A percentile compares a stretch with the other conserved stretches of the same genome.
Conservation (phyloP, 1,140 invertebrate species). For the Dreissena rostriformis region DNA sequence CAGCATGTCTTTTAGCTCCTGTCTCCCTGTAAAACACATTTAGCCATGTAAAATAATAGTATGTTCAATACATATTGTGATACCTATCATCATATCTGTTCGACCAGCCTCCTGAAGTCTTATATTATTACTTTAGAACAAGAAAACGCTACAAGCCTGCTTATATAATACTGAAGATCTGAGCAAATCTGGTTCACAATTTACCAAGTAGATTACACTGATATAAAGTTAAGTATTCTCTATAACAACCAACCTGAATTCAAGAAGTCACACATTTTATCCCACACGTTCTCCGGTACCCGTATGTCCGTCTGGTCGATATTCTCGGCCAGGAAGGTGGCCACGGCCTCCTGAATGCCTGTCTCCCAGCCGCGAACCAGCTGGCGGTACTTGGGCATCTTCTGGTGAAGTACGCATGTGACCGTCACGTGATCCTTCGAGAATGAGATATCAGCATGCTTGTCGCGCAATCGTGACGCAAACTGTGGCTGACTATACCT, state of each 20-base stretch:
- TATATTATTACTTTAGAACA: too few relatives aligned
- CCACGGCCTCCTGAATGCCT: slow-evolving; percentile 46
- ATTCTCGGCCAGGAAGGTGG: slow-evolving; percentile 48
- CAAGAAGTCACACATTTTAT: slow-evolving; percentile 43
- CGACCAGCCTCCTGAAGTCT: too few relatives aligned
- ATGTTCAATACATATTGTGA: not conserved
- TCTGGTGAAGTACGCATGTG: slow-evolving; percentile 30
- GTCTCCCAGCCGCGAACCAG: slow-evolving; percentile 47
- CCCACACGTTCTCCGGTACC: slow-evolving; percentile 44
- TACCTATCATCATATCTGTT: not conserved
- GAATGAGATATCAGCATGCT: slow-evolving; percentile 45
- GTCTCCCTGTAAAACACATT: slow-evolving; percentile 23
- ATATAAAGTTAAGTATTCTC: too few relatives aligned
- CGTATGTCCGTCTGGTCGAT: slow-evolving; percentile 44
- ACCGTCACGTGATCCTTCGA: slow-evolving; percentile 54
- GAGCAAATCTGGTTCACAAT: too few relatives aligned
- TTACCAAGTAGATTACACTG: too few relatives aligned
- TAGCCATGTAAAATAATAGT: not conserved
- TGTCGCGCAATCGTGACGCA: slow-evolving; percentile 36
- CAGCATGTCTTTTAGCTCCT: slow-evolving; percentile 49
- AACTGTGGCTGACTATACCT: slow-evolving; percentile 54
- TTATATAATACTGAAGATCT: too few relatives aligned
- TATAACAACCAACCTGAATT: slow-evolving; percentile 29
- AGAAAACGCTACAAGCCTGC: too few relatives aligned
- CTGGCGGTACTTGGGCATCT: slow-evolving; percentile 43